phyloP scores from a whole-genome alignment of 2,888 invertebrate genomes.

The Eupithecia subfuscata region DNA sequence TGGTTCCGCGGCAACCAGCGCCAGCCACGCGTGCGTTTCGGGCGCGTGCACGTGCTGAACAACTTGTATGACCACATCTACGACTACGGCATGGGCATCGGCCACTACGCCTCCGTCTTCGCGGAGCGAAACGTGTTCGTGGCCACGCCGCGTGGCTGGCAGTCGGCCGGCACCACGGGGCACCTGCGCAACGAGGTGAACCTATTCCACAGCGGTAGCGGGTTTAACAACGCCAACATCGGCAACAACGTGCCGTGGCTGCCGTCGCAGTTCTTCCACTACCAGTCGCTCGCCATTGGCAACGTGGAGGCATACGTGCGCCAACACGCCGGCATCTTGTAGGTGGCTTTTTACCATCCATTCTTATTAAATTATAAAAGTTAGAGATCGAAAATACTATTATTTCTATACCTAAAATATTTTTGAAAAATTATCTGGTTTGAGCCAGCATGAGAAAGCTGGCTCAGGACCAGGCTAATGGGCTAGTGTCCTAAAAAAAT shows the following conservation, averaged over 20 bases:
- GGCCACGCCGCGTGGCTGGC: not conserved
- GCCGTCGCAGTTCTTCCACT: slow-evolving; percentile 8
- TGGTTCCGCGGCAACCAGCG: slow-evolving; percentile 39
- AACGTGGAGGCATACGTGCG: slow-evolving; percentile 10
- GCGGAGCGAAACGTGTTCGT: slow-evolving; percentile 9
- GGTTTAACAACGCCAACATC: not conserved
- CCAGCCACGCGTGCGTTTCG: slow-evolving; percentile 34
- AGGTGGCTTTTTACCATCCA: not conserved
- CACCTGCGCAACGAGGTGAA: slow-evolving; percentile 7
- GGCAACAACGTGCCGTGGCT: slow-evolving; percentile 10
- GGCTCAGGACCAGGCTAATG: no score
- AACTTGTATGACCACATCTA: slow-evolving; percentile 34
- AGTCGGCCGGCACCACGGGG: slow-evolving; percentile 2
- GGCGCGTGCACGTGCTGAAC: slow-evolving; percentile 23
- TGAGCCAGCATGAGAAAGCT: not conserved
- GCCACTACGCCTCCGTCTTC: slow-evolving; percentile 4
- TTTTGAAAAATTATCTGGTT: not conserved
- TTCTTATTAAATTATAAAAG: not conserved
- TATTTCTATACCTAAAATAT: not conserved
- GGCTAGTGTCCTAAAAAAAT: no score
- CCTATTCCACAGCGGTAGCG: slow-evolving; percentile 1
- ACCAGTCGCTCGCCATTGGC: slow-evolving; percentile 7
- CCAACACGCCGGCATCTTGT: not conserved
- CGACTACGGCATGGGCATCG: slow-evolving; percentile 30
- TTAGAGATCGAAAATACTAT: not conserved